These are phyloP conservation scores for Eunapius fragilis DNA, from an alignment of 37 sponge, comb jelly and placozoan species.

Conservation along the genomic window DNA sequence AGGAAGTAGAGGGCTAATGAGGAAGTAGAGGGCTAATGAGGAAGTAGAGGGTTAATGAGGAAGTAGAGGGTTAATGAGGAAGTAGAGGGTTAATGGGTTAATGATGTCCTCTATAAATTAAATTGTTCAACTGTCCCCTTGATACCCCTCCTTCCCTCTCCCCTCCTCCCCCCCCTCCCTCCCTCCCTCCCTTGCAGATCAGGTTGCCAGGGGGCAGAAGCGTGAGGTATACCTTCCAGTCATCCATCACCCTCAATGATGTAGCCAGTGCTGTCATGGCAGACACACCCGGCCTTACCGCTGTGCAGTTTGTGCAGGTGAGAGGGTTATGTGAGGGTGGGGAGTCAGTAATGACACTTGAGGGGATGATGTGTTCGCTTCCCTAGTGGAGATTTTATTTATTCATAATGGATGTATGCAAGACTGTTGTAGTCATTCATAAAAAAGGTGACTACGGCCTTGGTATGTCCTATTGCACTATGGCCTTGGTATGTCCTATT, in stretches of 20 bases:
- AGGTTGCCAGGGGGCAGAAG: slow-evolving; percentile 48
- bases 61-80: neutral
- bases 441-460: no score
- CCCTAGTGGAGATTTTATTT: no score
- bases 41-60: neutral
- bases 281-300: neutral
- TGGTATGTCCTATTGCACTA: no score
- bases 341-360: neutral
- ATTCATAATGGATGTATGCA: no score
- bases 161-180: no score
- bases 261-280: slow-evolving; percentile 21
- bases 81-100: neutral
- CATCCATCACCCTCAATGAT: slow-evolving; percentile 32
- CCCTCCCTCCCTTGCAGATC: slow-evolving; percentile 11
- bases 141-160: no score
- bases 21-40: neutral
- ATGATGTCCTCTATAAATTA: no score
- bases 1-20: no score
- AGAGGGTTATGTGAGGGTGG: neutral
- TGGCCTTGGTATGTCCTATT: no score
- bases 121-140: no score
- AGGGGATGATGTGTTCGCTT: neutral
- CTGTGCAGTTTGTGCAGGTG: slow-evolving; percentile 37
- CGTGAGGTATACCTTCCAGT: slow-evolving; percentile 36
- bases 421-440: no score